A percentile compares a stretch with the other conserved stretches of the same genome.
phyloP scores from a whole-genome alignment of 2,113 vertebrate species.

The Eudyptes chrysolophus region DNA sequence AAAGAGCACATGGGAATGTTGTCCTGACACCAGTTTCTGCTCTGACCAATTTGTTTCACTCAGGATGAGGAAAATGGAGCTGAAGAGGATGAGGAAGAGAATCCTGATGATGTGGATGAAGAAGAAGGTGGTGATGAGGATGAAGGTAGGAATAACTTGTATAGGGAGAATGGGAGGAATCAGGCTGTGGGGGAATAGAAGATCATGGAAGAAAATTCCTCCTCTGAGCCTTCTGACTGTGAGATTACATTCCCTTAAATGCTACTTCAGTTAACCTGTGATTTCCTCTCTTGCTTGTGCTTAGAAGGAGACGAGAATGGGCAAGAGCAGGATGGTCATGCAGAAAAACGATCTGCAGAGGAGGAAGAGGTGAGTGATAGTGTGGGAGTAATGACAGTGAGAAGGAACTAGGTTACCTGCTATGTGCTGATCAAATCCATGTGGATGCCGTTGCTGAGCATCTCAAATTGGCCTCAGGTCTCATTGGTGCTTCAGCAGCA shows the following conservation, averaged over 20 bases:
- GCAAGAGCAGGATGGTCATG: conserved; percentile 76
- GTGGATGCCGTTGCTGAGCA: neutral
- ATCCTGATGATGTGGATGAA: conserved; percentile 79
- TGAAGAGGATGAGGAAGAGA: conserved; percentile 79
- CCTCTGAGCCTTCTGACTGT: neutral
- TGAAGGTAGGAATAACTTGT: conserved; percentile 62
- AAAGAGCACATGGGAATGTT: neutral
- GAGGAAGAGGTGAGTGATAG: conserved; percentile 73
- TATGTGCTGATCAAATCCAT: neutral
- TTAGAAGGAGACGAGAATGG: conserved; percentile 77
- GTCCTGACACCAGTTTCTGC: neutral
- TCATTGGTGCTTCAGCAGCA: neutral
- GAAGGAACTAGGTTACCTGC: neutral
- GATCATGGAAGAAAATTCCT: neutral
- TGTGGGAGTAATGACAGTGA: neutral
- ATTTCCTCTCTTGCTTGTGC: conserved; percentile 7
- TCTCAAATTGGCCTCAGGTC: neutral
- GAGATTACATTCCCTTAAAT: neutral
- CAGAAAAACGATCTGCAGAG: conserved; percentile 80
- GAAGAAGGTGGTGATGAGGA: conserved; percentile 76
- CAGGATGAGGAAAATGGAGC: conserved; percentile 81
- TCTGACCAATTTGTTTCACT: neutral
- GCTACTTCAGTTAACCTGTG: neutral
- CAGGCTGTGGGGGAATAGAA: neutral
- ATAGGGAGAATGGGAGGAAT: neutral